A percentile compares a stretch with the other conserved stretches of the same genome.
These are phyloP conservation scores for Lypha dubia DNA, from an alignment of 2,888 invertebrate genomes.

Conservation along the genomic window DNA sequence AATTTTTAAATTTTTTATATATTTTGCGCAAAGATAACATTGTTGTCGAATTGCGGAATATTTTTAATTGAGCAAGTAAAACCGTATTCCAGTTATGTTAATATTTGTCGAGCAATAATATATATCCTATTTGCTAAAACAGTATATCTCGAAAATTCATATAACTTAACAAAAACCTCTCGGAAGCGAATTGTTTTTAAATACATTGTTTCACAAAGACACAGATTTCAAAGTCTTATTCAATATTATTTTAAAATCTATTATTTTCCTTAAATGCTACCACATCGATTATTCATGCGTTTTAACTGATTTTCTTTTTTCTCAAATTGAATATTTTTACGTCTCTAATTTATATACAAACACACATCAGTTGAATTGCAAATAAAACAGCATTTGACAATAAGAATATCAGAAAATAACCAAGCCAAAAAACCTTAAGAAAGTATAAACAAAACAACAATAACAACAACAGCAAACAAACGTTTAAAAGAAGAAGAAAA, in stretches of 20 bases:
- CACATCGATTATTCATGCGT: background rate
- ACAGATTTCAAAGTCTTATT: background rate
- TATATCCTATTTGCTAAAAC: no score
- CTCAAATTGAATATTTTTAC: slow-evolving; percentile 61
- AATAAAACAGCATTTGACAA: slow-evolving; percentile 64
- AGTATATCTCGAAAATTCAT: no score
- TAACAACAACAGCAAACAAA: slow-evolving; percentile 29
- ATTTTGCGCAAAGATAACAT: no score
- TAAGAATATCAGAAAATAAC: slow-evolving; percentile 54
- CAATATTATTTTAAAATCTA: background rate
- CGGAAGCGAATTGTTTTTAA: no score
- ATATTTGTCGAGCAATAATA: no score
- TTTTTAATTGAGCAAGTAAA: no score
- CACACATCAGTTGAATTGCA: slow-evolving; percentile 64
- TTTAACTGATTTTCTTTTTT: slow-evolving; percentile 2
- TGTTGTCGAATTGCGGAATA: no score
- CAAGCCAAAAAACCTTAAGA: slow-evolving; percentile 23
- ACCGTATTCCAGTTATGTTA: no score
- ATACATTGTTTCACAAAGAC: background rate
- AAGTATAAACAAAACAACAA: slow-evolving; percentile 46
- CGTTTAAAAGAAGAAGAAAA: slow-evolving; percentile 8
- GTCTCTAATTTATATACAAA: slow-evolving; percentile 58
- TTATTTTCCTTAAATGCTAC: background rate
- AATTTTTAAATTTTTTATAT: no score
- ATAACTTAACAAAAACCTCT: no score